Evolutionary conservation across 2,797 vertebrate genomes (phyloP), one percentile per base, ranked within the genome.

Genomic region (Anomalospiza imberbis): DNA sequence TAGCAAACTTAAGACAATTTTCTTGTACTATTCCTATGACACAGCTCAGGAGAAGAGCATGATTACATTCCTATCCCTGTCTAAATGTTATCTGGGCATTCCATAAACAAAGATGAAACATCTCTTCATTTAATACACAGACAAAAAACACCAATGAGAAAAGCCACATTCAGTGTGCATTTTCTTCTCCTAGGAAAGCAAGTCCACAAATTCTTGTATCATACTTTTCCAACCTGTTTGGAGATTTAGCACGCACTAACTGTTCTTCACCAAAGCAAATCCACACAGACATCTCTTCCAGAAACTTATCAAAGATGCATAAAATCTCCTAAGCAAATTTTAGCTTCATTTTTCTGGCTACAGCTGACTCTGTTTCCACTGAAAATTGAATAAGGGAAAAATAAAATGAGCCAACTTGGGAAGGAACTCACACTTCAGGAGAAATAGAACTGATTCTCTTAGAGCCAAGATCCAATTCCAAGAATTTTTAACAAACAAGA

Each of bases 251-350:
- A 65, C 31, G 28, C 21, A 61, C 66, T 15, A 77, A 50, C 28
- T 86, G 34, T 26, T 77, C 72, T 76, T 76, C 57, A 75, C 53
- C 77, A 76, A 93, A 85, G 71, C 36, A 91, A 94, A 91, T 66
- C 51, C 65, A 81, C 20, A 32, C 32, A 31, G 17, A 45, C 13
- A 32, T 50, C 61, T 42, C 48, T 93, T 90, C 36, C 53, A 74
- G 32, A 63, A 91, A 47, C 78, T 89, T 73, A 85, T 53, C 38
- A 91, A 58, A 90, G 48, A 83, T 31, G 44, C 60, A 79, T 54
- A 54, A 88, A 81, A 85, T 51, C 88, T 92, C 48, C n/a, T 89
- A 89, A 92, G 57, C 13, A 93, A 91, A 53, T 86, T 90, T 54
- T 36, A 55, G 29, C 17, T 86, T 91, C 2, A 36, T 71, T 81